Evolutionary conservation across 1,140 invertebrate genomes (phyloP), one percentile per base, ranked within the genome.

Genomic region (Cephus cinctus): DNA sequence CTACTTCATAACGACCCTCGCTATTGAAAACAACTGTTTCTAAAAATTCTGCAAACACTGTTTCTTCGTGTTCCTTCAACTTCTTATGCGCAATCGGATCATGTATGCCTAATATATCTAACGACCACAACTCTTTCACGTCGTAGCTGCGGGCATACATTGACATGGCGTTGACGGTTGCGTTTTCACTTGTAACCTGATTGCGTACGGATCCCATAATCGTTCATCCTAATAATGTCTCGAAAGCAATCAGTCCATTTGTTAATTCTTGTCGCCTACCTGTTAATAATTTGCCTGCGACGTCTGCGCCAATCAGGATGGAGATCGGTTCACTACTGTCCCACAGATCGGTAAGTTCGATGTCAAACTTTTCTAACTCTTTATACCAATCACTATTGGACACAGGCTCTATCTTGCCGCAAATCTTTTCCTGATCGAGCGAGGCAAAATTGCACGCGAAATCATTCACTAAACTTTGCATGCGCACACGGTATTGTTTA

Each of bases 91-190:
- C 53, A 11, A 48, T 43, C 0, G 67, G 66, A 48, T 77, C 67
- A 6, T 5, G 32, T 25, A 76, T 73, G 19, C 70, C 71, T 4
- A 76, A 18, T 14, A 57, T 52, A 39, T 76, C 73, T 18, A 76
- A 47, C 9, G 32, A 34, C 67, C 73, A 77, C n/a, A 77, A 57
- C 22, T 74, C 58, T 0, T 49, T 41, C 16, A 71, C 40, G 9
- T 52, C 27, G 1, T 47, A 42, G 5, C 53, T 30, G 5, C 20
- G 40, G 1, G 46, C 19, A 22, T 65, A 54, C 49, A 67, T 52
- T 2, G 52, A 47, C n/a, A 50, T 46, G 3, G 50, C 47, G 5
- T 39, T 40, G 20, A 47, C 12, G 2, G 45, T 43, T 56, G 21
- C 35, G 5, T 22, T n/a, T n/a, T n/a, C n/a, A n/a, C n/a, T n/a